Evolutionary conservation across 2,797 vertebrate species (phyloP), one percentile per base, ranked within the genome.

Genomic region (Myotis vivesi): DNA sequence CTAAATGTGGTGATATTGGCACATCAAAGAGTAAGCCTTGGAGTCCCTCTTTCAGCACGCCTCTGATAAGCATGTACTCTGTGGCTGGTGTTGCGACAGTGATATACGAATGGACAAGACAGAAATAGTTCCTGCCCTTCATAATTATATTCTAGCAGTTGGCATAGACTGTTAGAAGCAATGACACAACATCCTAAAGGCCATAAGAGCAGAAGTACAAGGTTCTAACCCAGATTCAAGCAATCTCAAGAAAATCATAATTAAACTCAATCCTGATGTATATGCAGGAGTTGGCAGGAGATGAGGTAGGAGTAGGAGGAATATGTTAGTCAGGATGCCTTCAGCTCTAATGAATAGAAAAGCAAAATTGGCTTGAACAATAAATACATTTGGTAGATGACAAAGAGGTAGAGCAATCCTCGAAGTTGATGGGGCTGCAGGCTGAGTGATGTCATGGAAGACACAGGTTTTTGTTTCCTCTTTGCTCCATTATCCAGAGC

Each of bases 301-400:
- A 80, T 4, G 75, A 79, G 28, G 6, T 0, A n/a, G 5, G n/a
- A 9, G 2, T 12, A 3, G 6, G 8, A 11, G 3, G 5, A 11
- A 6, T 4, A 8, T 5, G 3, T 44, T 22, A n/a, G n/a, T 69
- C 33, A n/a, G 57, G 33, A 38, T 64, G n/a, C 30, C 46, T 89
- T 93, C 30, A 77, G 13, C 62, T 73, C 1, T 57, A 38, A 91
- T 3, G 28, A 86, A 44, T 6, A n/a, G 55, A 53, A 94, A 66
- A 55, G 13, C 13, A 51, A 46, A 53, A 81, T 2, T 30, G 20
- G 15, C 19, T 68, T 68, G 22, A 77, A 62, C 1, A 30, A 10
- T 41, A 69, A 23, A 44, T 3, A 12, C 2, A 9, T 49, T 41
- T 87, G 28, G 16, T 49, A 62, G 44, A 28, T 36, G 19, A 33